Conservation (phyloP, 2,797 vertebrate species). For the Amazonetta brasiliensis region DNA sequence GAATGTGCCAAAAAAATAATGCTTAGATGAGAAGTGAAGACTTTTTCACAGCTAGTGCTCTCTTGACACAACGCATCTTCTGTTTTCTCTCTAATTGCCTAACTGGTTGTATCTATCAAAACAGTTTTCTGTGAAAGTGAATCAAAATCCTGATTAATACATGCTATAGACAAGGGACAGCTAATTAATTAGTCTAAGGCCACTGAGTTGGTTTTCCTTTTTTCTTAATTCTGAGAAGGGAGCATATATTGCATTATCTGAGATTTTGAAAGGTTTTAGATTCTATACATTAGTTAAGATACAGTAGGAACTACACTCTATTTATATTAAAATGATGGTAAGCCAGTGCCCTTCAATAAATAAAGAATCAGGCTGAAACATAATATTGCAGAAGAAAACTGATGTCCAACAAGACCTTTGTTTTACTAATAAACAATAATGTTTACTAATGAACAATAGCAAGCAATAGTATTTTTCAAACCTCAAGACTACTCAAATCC, state of each 20-base stretch:
- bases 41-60: neutral
- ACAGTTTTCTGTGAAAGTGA: neutral
- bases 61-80: neutral
- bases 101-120: neutral
- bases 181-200: neutral
- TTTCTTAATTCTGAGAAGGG: neutral
- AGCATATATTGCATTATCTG: neutral
- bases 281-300: neutral
- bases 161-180: neutral
- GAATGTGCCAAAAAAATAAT: neutral
- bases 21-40: neutral
- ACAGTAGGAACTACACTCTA: neutral
- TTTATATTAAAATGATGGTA: neutral
- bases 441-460: neutral
- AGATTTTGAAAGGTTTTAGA: neutral
- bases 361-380: neutral
- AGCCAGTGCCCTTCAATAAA: neutral
- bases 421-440: neutral
- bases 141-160: neutral
- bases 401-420: neutral
- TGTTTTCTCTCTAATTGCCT: neutral
- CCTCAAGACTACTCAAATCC: neutral
- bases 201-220: neutral
- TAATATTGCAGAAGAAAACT: neutral
- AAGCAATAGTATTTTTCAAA: neutral